These are phyloP conservation scores for Tragelaphus buxtoni DNA, from an alignment of 2,113 vertebrate genomes.

Conservation along the genomic window DNA sequence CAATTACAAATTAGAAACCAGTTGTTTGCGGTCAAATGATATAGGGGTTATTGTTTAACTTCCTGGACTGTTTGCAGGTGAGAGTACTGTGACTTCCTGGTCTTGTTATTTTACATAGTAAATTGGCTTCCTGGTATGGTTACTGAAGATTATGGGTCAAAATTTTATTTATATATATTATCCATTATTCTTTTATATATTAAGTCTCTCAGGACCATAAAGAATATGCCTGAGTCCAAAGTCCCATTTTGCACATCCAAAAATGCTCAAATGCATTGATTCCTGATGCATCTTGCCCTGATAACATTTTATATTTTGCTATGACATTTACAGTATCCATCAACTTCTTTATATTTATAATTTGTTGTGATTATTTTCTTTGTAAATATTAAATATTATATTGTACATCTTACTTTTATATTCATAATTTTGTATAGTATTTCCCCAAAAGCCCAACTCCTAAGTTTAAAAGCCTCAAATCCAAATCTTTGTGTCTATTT, in stretches of 20 bases:
- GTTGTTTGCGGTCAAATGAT: background rate
- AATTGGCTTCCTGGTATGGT: background rate
- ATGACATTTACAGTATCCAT: background rate
- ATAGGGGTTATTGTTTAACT: background rate
- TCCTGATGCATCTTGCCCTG: background rate
- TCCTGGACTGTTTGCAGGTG: background rate
- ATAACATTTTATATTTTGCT: background rate
- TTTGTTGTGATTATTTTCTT: background rate
- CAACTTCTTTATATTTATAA: background rate
- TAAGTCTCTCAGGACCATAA: background rate
- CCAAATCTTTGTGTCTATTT: background rate
- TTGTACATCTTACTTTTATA: background rate
- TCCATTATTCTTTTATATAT: background rate
- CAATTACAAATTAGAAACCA: background rate
- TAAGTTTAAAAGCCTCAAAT: background rate
- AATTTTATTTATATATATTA: background rate
- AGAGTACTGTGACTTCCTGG: background rate
- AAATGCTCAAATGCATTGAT: background rate
- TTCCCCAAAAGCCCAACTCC: background rate
- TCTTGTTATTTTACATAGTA: background rate
- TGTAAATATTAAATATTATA: background rate
- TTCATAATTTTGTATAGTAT: background rate
- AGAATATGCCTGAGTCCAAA: background rate
- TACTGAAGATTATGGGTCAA: background rate
- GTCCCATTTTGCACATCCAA: background rate